These are phyloP conservation scores for Drosophila kambysellisi DNA, from an alignment of 2,888 invertebrate species.

Conservation along the genomic window DNA sequence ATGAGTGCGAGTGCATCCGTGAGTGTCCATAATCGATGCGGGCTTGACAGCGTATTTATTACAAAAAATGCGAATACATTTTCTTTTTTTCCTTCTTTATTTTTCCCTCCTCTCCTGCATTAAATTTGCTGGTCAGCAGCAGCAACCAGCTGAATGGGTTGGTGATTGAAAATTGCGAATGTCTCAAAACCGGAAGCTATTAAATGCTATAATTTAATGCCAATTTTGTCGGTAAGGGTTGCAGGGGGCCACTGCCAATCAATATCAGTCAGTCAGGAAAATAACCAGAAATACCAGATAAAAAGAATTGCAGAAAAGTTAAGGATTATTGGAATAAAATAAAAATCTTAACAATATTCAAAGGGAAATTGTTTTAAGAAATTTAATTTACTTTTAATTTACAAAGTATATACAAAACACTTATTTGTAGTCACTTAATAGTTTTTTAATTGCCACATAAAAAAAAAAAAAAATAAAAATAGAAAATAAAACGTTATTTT, in stretches of 20 bases:
- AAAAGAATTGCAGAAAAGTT: not conserved
- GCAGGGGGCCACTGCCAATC: not conserved
- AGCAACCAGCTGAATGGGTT: conserved; percentile 39
- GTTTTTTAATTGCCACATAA: no score
- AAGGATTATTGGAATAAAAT: not conserved
- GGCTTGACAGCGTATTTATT: conserved; percentile 82
- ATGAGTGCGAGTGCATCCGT: conserved; percentile 55
- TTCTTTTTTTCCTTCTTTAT: conserved; percentile 22
- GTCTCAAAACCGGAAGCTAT: conserved; percentile 72
- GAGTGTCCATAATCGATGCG: conserved; percentile 83
- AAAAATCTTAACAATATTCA: not conserved
- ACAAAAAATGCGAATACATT: conserved; percentile 74
- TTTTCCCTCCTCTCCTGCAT: conserved; percentile 17
- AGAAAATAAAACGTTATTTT: not conserved
- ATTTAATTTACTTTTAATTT: no score
- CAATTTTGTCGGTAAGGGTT: conserved; percentile 13
- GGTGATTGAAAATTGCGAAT: conserved; percentile 72
- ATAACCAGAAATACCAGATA: not conserved
- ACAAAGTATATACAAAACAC: not conserved
- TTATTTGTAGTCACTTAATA: not conserved
- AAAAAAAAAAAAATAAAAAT: no score
- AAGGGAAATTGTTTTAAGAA: not conserved
- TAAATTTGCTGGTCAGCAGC: conserved; percentile 1
- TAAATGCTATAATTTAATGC: conserved; percentile 55
- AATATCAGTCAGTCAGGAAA: conserved; percentile 7